Evolutionary conservation across 2,888 invertebrate species (phyloP).

Genomic region (Callyntrura sp.): DNA sequence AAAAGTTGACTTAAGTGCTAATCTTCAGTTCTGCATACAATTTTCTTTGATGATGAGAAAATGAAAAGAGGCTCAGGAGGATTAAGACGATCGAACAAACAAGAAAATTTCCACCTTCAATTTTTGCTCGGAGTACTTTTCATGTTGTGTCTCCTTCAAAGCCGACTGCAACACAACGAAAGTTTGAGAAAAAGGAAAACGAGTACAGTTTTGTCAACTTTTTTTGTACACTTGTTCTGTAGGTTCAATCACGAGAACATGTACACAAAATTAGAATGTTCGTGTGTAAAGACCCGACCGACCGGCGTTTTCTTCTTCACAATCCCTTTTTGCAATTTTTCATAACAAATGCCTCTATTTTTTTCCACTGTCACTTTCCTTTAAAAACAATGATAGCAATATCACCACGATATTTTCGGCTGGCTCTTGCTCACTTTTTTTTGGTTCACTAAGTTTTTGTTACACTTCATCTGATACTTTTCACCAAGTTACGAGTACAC

Average conservation of each 20-base stretch:
- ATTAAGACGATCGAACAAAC: background rate
- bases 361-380: background rate
- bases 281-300: background rate
- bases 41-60: conserved; percentile 21
- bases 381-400: conserved; percentile 2
- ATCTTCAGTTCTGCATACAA: background rate
- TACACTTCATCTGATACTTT: background rate
- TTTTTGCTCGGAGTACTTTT: background rate
- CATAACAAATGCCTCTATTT: background rate
- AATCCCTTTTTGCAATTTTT: conserved; percentile 6
- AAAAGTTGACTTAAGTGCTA: background rate
- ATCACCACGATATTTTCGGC: background rate
- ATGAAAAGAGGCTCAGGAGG: conserved; percentile 23
- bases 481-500: background rate
- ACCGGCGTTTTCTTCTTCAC: background rate
- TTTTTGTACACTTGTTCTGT: background rate
- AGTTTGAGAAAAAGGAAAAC: background rate
- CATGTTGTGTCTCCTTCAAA: background rate
- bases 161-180: background rate
- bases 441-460: background rate
- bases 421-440: background rate
- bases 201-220: conserved; percentile 1
- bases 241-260: conserved; percentile 28
- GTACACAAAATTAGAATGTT: conserved; percentile 17
- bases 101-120: background rate